A percentile compares a stretch with the other conserved stretches of the same genome.
Evolutionary conservation across 2,797 vertebrate species (phyloP).

Genomic region (Coranthus polyacanthus): DNA sequence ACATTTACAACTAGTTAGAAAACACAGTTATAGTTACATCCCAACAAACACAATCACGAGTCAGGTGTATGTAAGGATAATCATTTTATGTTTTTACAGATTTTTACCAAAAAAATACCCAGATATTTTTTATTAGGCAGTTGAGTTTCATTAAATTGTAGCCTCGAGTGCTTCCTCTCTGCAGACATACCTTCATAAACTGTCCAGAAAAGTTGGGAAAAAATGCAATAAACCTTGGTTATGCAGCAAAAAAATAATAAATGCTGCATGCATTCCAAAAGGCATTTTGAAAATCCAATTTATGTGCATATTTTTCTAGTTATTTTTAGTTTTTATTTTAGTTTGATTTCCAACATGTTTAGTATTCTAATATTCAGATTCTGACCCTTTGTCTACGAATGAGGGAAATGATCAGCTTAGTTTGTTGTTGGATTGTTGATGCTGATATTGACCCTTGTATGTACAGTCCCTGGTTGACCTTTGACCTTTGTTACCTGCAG

Average conservation of each 20-base stretch:
- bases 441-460: not conserved
- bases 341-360: too few relatives aligned
- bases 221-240: conserved; percentile 9
- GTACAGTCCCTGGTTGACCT: conserved; percentile 1
- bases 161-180: too few relatives aligned
- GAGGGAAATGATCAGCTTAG: too few relatives aligned
- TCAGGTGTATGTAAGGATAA: not conserved
- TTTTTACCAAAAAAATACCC: not conserved
- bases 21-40: not conserved
- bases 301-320: too few relatives aligned
- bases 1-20: not conserved
- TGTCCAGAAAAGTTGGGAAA: not conserved
- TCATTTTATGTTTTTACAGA: not conserved
- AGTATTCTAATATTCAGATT: too few relatives aligned
- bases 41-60: not conserved
- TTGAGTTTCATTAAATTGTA: not conserved
- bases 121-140: not conserved
- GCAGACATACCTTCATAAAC: too few relatives aligned
- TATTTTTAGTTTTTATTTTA: too few relatives aligned
- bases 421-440: not conserved
- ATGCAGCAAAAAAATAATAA: too few relatives aligned
- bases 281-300: too few relatives aligned
- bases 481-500: conserved; percentile 72
- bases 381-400: too few relatives aligned
- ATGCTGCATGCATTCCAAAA: too few relatives aligned